phyloP scores from a whole-genome alignment of 2,797 vertebrate species.

The Neostethus bicornis region DNA sequence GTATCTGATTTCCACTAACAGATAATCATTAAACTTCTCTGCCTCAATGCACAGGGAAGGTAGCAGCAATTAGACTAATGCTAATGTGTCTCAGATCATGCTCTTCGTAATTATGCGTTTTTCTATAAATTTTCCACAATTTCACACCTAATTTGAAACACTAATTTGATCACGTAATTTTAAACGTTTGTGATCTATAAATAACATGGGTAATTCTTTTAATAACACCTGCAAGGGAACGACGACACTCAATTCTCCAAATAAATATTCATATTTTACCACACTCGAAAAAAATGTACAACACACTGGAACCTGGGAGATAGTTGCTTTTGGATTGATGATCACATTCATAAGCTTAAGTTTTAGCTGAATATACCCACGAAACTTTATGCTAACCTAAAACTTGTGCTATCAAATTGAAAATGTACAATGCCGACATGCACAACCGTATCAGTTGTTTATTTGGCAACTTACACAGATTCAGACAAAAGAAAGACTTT shows the following conservation, averaged over 20 bases:
- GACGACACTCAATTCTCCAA: background rate
- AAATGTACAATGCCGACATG: too few relatives aligned
- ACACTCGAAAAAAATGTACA: background rate
- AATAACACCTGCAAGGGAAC: background rate
- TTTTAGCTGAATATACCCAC: background rate
- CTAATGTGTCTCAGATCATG: conserved; percentile 20
- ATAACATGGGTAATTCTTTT: background rate
- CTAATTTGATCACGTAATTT: background rate
- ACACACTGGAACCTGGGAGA: background rate
- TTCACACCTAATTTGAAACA: background rate
- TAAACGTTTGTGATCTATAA: background rate
- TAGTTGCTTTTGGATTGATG: background rate
- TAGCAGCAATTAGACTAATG: conserved; percentile 3
- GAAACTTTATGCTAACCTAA: too few relatives aligned
- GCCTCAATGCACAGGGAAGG: conserved; percentile 31
- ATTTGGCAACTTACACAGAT: too few relatives aligned
- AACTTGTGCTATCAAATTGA: too few relatives aligned
- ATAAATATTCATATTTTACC: background rate
- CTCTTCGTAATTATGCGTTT: background rate
- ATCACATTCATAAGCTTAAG: background rate
- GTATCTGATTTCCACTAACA: conserved; percentile 40
- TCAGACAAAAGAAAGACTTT: too few relatives aligned
- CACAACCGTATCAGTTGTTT: too few relatives aligned
- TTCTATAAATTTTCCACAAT: background rate
- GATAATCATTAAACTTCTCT: conserved; percentile 28